These are phyloP conservation scores for Actenoides hombroni DNA, from an alignment of 2,113 vertebrate species.

Conservation along the genomic window DNA sequence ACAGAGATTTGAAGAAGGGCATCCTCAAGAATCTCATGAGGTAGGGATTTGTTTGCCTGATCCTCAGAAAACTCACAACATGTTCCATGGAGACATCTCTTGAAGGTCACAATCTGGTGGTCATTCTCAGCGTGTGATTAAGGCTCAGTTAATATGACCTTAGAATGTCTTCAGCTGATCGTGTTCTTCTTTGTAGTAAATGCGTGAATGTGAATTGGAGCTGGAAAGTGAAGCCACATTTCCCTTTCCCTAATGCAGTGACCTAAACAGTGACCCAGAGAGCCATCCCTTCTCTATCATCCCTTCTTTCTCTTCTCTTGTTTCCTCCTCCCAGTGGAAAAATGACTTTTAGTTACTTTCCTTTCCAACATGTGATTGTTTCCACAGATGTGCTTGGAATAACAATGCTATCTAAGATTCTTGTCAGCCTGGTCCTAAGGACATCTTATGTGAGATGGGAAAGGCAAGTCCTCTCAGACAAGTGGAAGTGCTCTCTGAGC, in stretches of 20 bases:
- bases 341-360: neutral
- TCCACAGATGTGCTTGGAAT: neutral
- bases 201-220: neutral
- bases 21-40: neutral
- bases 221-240: neutral
- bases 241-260: neutral
- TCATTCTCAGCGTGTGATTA: neutral
- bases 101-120: neutral
- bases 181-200: neutral
- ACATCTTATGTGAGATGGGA: accelerated
- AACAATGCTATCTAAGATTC: neutral
- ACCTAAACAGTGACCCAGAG: neutral
- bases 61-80: neutral
- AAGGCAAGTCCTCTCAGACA: neutral
- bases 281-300: neutral
- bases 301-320: neutral
- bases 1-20: neutral
- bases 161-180: neutral
- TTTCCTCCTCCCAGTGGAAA: neutral
- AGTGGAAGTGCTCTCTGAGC: neutral
- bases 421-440: neutral
- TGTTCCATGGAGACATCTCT: neutral
- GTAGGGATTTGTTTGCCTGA: neutral
- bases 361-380: neutral
- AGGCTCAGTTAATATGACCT: neutral